These are phyloP conservation scores for Ladona fulva DNA, from an alignment of 1,140 invertebrate species.

Conservation along the genomic window DNA sequence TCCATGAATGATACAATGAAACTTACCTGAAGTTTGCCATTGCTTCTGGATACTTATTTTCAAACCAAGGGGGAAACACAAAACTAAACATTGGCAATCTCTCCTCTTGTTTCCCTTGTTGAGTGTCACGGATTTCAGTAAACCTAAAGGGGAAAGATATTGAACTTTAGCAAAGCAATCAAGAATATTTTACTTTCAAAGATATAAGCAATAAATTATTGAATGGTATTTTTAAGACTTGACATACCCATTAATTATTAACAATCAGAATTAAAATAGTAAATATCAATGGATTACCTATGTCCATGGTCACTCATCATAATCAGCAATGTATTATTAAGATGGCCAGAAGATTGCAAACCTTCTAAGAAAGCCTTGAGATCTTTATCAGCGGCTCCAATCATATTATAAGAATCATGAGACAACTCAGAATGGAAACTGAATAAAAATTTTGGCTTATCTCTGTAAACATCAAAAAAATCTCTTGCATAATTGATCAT, in stretches of 20 bases:
- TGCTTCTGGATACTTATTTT: constrained; percentile 47
- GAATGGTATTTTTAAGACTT: too few species aligned
- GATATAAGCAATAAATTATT: too few species aligned
- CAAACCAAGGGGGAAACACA: constrained; percentile 59
- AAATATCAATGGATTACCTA: constrained; percentile 40
- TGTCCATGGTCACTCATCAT: constrained; percentile 85
- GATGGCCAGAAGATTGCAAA: constrained; percentile 33
- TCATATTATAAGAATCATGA: constrained; percentile 72
- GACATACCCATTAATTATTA: too few species aligned
- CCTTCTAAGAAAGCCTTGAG: constrained; percentile 47
- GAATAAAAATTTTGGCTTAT: constrained; percentile 71
- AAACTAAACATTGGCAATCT: constrained; percentile 77
- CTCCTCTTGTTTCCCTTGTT: constrained; percentile 85
- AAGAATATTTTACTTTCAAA: too few species aligned
- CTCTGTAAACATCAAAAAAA: constrained; percentile 49
- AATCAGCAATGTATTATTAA: constrained; percentile 72
- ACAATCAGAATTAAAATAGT: too few species aligned
- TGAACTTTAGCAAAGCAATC: neutral
- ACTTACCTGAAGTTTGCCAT: constrained; percentile 48
- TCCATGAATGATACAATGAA: too few species aligned
- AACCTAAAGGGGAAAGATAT: constrained; percentile 46
- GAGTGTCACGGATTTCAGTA: constrained; percentile 66
- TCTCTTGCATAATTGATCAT: constrained; percentile 57
- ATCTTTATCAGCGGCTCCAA: constrained; percentile 66
- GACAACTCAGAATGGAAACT: constrained; percentile 84